Evolutionary conservation across 2,888 invertebrate genomes (phyloP).

Genomic region (Periphyllus acericola): DNA sequence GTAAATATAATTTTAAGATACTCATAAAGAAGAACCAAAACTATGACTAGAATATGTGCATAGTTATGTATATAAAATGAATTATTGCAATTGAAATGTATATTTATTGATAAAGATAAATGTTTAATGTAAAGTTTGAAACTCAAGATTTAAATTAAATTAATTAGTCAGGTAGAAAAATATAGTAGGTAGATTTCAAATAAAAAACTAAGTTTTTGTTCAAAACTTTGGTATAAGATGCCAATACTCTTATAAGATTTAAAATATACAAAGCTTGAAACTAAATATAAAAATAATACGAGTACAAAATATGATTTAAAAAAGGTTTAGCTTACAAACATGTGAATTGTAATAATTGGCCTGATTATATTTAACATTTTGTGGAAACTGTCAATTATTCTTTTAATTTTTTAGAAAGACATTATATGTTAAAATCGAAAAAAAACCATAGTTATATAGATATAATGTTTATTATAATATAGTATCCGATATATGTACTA

Average conservation of each 20-base stretch:
- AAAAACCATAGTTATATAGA: too few relatives aligned
- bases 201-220: background rate
- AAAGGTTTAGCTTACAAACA: background rate
- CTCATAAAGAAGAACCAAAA: background rate
- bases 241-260: background rate
- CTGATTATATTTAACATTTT: background rate
- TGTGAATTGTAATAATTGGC: background rate
- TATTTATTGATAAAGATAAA: background rate
- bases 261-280: background rate
- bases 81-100: background rate
- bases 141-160: background rate
- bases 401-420: background rate
- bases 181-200: background rate
- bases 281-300: background rate
- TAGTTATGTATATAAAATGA: background rate
- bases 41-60: background rate
- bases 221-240: background rate
- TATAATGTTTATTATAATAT: too few relatives aligned
- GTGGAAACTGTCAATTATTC: too few relatives aligned
- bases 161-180: background rate
- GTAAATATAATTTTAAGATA: too few relatives aligned
- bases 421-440: background rate
- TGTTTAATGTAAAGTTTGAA: background rate
- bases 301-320: background rate
- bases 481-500: too few relatives aligned